These are phyloP conservation scores for Drosophila mojavensis DNA, from an alignment of 1,140 invertebrate species.

Conservation along the genomic window DNA sequence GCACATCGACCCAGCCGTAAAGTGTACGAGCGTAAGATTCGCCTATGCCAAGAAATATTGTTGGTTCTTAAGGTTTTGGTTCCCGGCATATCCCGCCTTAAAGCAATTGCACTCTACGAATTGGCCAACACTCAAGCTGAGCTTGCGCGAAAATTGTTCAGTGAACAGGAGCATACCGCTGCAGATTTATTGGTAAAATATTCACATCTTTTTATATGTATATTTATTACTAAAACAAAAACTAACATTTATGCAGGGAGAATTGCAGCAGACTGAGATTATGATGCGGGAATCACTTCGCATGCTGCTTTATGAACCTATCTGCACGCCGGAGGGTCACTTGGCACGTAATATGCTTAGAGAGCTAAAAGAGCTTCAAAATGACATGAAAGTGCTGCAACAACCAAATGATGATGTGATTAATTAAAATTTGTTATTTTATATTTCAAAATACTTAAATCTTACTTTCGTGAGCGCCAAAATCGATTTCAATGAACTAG, in stretches of 20 bases:
- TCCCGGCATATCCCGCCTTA: constrained; percentile 89
- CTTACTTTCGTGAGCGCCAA: background rate
- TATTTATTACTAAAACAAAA: background rate
- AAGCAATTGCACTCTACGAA: constrained; percentile 90
- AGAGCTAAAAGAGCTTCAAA: constrained; percentile 87
- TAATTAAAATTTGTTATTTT: constrained; percentile 10
- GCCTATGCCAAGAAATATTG: constrained; percentile 88
- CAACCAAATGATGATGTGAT: constrained; percentile 51
- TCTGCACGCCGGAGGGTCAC: constrained; percentile 89
- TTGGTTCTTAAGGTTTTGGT: constrained; percentile 88
- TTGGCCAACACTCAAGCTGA: constrained; percentile 88
- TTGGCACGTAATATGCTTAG: constrained; percentile 88
- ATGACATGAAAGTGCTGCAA: constrained; percentile 84
- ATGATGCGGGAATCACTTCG: constrained; percentile 87
- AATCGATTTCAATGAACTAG: background rate
- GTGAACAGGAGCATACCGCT: constrained; percentile 52
- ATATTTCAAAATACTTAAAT: constrained; percentile 9
- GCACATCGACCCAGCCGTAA: constrained; percentile 85
- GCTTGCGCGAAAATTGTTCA: constrained; percentile 84
- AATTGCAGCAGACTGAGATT: constrained; percentile 85
- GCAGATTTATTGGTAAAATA: constrained; percentile 52
- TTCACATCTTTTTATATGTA: too few species aligned
- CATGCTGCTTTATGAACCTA: constrained; percentile 89
- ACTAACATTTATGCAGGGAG: constrained; percentile 69
- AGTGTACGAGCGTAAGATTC: constrained; percentile 87